Evolutionary conservation across 2,797 vertebrate species (phyloP).

Genomic region (Peromyscus melanophrys): DNA sequence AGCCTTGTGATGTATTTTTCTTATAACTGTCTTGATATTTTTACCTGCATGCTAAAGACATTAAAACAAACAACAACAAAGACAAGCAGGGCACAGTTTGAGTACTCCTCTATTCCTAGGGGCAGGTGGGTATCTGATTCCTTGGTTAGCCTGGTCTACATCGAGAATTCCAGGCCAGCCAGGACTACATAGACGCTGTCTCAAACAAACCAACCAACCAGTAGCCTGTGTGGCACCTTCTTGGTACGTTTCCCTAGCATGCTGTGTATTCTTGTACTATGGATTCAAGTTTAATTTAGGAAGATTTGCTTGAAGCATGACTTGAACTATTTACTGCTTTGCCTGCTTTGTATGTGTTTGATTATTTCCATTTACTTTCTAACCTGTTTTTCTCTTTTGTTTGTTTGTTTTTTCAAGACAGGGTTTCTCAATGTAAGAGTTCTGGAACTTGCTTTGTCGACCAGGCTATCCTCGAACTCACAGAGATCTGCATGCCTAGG

Average conservation of each 20-base stretch:
- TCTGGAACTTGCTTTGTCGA: background rate
- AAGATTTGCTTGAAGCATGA: constrained; percentile 42
- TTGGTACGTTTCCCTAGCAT: background rate
- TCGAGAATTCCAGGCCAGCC: background rate
- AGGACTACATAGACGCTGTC: background rate
- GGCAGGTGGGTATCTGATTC: background rate
- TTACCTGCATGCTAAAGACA: background rate
- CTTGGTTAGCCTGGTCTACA: background rate
- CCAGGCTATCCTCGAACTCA: background rate
- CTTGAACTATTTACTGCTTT: constrained; percentile 33
- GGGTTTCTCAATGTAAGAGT: background rate
- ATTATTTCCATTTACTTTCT: constrained; percentile 52
- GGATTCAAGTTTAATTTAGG: constrained; percentile 12
- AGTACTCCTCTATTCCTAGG: background rate
- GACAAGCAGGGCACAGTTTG: background rate
- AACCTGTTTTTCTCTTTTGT: background rate
- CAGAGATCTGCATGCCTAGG: background rate
- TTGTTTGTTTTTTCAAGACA: background rate
- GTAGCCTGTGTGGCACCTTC: background rate
- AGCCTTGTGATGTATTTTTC: background rate
- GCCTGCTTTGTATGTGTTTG: constrained; percentile 24
- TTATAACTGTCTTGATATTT: constrained; percentile 12
- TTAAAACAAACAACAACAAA: background rate
- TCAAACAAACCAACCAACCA: background rate
- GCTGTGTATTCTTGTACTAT: background rate